Evolutionary conservation across 2,113 vertebrate genomes (phyloP), one percentile per base, ranked within the genome.

Genomic region (Corynorhinus townsendii): DNA sequence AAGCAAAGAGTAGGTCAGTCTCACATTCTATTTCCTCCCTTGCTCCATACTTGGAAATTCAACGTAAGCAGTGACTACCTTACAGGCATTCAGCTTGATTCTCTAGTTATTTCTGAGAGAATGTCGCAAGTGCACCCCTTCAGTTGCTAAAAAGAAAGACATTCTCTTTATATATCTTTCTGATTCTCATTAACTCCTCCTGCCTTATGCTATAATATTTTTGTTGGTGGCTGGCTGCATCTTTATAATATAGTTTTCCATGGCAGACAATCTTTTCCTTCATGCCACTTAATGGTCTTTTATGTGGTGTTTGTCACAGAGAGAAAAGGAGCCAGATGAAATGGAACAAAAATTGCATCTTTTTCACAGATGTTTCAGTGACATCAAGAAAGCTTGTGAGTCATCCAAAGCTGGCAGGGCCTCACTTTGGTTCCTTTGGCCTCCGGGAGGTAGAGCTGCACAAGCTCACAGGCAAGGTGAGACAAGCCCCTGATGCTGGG

Each of bases 221-320:
- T 84, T 87, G 38, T 95, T 93, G 72, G 76, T 86, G 73, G 69
- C 68, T 69, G 30, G n/a, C 16, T 95, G n/a, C 38, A 24, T 88
- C 47, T 90, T 80, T 96, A 64, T 73, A 64, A 83, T 79, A 19
- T 72, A 95, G 38, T 59, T 94, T 95, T 92, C 43, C 28, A 62
- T 90, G 71, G 35, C 15, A 86, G 71, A 73, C 75, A 56, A 59
- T 45, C 16, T 47, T 56, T 81, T 71, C 77, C 40, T n/a, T 9
- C 2, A 59, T 69, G 68, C 1, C 19, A 68, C 9, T 62, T 69
- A 81, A 49, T 59, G 52, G 17, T 73, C 2, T 40, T 79, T 35
- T 88, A 15, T 4, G 64, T 43, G 28, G 1, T 84, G 38, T 86
- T 43, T 80, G 24, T 92, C 88, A 80, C 64, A 87, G 54, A 90